A percentile compares a stretch with the other conserved stretches of the same genome.
These are phyloP conservation scores for Pseudanteris insignis DNA, from an alignment of 2,888 invertebrate species.

Conservation along the genomic window DNA sequence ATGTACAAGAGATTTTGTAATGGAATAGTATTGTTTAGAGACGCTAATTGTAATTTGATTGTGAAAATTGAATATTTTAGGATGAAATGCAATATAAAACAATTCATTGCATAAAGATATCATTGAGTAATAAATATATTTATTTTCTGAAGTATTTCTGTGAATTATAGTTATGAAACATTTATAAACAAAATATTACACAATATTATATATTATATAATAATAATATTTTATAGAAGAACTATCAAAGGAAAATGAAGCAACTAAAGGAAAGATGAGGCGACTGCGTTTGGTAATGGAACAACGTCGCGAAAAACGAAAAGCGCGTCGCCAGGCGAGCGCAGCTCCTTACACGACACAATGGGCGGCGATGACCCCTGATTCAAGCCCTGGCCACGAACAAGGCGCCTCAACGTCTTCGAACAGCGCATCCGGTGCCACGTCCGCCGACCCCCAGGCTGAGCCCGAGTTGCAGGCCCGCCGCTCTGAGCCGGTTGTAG, in stretches of 20 bases:
- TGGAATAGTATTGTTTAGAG: too few species aligned
- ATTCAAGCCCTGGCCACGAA: conserved; percentile 63
- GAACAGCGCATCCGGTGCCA: conserved; percentile 38
- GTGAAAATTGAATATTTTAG: too few species aligned
- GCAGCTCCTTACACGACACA: conserved; percentile 74
- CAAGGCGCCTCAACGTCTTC: conserved; percentile 58
- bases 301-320: conserved; percentile 77
- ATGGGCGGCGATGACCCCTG: conserved; percentile 64
- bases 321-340: conserved; percentile 80
- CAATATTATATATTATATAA: too few species aligned
- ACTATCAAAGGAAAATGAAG: conserved; percentile 77
- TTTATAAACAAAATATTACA: too few species aligned
- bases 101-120: too few species aligned
- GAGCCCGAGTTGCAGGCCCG: conserved; percentile 63
- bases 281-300: conserved; percentile 89
- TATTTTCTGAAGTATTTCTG: too few species aligned
- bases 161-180: too few species aligned
- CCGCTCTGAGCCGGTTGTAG: conserved; percentile 64
- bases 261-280: conserved; percentile 86
- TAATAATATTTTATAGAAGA: conserved; percentile 55
- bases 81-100: too few species aligned
- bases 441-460: conserved; percentile 58
- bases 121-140: too few species aligned
- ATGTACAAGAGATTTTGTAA: too few species aligned
- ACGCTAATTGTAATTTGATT: too few species aligned